A percentile compares a stretch with the other conserved stretches of the same genome.
Evolutionary conservation across 1,140 invertebrate genomes (phyloP).

Genomic region (Sipha flava): DNA sequence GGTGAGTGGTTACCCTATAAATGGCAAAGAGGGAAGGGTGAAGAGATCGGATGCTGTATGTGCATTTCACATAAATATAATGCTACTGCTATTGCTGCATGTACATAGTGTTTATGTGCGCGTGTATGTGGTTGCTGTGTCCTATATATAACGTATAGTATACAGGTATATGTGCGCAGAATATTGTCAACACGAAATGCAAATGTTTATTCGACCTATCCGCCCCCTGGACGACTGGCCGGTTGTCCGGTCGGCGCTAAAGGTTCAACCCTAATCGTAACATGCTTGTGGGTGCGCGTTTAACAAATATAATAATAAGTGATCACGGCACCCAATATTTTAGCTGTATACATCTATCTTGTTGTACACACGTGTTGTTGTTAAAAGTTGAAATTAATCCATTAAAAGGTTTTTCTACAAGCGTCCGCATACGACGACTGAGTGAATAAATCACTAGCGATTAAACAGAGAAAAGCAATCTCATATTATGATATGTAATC

Average conservation of each 20-base stretch:
- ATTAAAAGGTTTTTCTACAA: no score
- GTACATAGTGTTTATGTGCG: background rate
- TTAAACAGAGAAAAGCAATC: no score
- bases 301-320: background rate
- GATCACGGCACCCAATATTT: background rate
- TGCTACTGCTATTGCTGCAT: no score
- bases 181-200: slow-evolving; percentile 29
- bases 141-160: no score
- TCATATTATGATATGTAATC: no score
- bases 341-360: no score
- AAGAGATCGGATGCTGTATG: background rate
- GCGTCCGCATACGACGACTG: no score
- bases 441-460: no score
- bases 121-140: background rate
- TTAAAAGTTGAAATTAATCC: slow-evolving; percentile 5
- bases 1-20: no score
- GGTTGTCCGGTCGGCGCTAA: background rate
- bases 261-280: background rate
- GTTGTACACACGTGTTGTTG: background rate
- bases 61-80: slow-evolving; percentile 3
- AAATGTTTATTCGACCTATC: slow-evolving; percentile 17
- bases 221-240: background rate
- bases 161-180: background rate
- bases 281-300: background rate
- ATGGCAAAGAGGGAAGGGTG: no score